phyloP scores from a whole-genome alignment of 2,113 vertebrate species.

The Charadrius vociferus region DNA sequence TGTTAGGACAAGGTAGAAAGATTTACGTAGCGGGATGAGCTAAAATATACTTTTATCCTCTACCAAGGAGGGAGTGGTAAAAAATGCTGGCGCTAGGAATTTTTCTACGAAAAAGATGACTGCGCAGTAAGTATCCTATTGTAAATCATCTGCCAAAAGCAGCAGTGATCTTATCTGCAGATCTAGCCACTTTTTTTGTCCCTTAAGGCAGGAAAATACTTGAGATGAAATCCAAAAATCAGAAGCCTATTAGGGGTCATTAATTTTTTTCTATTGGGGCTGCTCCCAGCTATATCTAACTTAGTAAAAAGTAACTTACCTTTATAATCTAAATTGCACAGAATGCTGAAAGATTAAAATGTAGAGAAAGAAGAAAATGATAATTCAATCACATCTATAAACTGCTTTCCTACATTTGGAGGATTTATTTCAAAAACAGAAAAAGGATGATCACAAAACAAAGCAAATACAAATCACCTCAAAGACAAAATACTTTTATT shows the following conservation, averaged over 20 bases:
- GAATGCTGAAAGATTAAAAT: background rate
- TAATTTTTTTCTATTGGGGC: background rate
- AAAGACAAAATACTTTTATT: background rate
- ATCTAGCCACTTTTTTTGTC: background rate
- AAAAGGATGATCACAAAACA: background rate
- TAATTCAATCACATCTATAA: background rate
- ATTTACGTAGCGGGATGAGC: background rate
- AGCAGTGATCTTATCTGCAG: background rate
- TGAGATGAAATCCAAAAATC: background rate
- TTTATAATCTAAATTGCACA: background rate
- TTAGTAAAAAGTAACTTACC: background rate
- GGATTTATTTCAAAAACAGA: background rate
- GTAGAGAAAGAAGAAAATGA: background rate
- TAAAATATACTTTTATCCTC: background rate
- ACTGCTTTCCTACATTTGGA: background rate
- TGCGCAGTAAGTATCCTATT: background rate
- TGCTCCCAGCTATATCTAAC: background rate
- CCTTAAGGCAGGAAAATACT: background rate
- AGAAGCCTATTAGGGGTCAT: background rate
- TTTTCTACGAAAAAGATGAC: background rate
- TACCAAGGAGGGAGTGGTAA: background rate
- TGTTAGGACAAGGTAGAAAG: background rate
- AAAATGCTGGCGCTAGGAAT: background rate
- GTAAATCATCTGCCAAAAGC: conserved; percentile 10
- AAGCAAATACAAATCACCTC: background rate